Conservation (phyloP, 2,797 vertebrate genomes). For the Channa striata region DNA sequence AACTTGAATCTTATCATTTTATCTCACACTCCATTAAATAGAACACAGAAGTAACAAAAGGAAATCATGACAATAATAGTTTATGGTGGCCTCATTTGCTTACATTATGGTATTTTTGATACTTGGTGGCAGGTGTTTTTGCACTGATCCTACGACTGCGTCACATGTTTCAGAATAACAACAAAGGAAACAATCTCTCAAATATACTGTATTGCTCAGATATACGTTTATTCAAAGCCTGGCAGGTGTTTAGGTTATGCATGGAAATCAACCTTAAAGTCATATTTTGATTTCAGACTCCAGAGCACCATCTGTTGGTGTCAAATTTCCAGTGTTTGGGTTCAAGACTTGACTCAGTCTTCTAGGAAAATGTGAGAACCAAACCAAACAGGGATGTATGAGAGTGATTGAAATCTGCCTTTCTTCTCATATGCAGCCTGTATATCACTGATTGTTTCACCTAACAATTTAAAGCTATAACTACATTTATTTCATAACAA, state of each 20-base stretch:
- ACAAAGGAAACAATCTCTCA: neutral
- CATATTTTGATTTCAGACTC: slow-evolving; percentile 42
- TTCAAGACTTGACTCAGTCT: neutral
- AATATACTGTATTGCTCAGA: slow-evolving; percentile 1
- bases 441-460: slow-evolving; percentile 2
- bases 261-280: slow-evolving; percentile 3
- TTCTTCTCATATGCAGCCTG: neutral
- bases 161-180: neutral
- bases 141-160: neutral
- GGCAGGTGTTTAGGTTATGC: slow-evolving; percentile 26
- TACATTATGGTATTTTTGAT: neutral
- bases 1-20: neutral
- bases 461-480: neutral
- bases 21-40: neutral
- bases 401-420: slow-evolving; percentile 17
- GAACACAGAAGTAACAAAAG: neutral
- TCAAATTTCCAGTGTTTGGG: slow-evolving; percentile 4
- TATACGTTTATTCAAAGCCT: neutral
- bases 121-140: neutral
- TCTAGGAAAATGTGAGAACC: slow-evolving; percentile 2
- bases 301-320: slow-evolving; percentile 72
- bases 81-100: slow-evolving; percentile 2
- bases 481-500: too few relatives aligned
- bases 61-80: neutral
- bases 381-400: slow-evolving; percentile 18